These are phyloP conservation scores for Actinopyga echinites DNA, from an alignment of 53 echinoderm and acorn worm genomes.

Conservation along the genomic window DNA sequence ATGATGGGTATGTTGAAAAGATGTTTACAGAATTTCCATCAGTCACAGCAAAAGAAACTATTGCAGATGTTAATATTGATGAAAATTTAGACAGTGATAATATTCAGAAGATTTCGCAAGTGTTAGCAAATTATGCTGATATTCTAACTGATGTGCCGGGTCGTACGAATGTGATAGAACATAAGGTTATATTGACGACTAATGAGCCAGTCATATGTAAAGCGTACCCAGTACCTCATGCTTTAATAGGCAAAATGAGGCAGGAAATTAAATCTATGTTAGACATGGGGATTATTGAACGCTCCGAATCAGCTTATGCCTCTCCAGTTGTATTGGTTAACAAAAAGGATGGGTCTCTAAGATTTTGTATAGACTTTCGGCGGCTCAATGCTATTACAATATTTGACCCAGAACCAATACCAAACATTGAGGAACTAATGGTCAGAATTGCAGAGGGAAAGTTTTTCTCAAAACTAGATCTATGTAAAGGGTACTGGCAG, in stretches of 20 bases:
- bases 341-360: no score
- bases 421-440: no score
- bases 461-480: no score
- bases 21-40: background rate
- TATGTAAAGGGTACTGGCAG: no score
- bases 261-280: no score
- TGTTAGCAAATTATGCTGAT: background rate
- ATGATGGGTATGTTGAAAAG: conserved; percentile 12
- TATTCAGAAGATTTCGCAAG: background rate
- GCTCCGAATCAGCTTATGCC: no score
- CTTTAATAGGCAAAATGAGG: background rate
- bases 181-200: conserved; percentile 21
- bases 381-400: no score
- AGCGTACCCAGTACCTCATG: conserved; percentile 34
- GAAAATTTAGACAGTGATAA: background rate
- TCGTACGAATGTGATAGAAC: conserved; percentile 37
- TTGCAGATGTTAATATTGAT: background rate
- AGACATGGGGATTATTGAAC: no score
- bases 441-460: no score
- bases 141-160: conserved; percentile 48
- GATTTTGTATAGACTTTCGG: no score
- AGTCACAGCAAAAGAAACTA: background rate
- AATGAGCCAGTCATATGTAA: background rate
- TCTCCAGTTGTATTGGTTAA: no score
- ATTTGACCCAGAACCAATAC: no score